Conservation (phyloP, 2,797 vertebrate genomes). For the Gymnopithys bicolor region DNA sequence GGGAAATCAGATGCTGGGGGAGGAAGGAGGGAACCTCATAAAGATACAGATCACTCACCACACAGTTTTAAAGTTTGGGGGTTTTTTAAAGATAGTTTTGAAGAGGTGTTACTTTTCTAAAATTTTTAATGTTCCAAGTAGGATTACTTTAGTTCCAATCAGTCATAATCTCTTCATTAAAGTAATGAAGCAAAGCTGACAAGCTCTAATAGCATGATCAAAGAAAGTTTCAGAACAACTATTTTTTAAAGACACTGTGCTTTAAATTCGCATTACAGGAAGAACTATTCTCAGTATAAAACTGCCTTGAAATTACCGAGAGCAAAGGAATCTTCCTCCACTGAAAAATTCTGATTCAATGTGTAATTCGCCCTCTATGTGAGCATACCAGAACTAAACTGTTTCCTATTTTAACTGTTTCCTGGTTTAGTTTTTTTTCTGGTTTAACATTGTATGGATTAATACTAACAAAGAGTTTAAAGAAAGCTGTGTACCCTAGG, state of each 20-base stretch:
- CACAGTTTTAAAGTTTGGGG: not conserved
- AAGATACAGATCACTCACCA: not conserved
- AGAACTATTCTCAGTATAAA: not conserved
- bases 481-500: not conserved
- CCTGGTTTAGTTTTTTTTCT: not conserved
- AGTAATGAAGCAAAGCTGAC: conserved; percentile 4
- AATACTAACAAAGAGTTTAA: not conserved
- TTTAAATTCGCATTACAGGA: not conserved
- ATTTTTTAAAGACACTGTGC: not conserved
- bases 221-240: not conserved
- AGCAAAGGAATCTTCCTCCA: not conserved
- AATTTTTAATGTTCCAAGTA: not conserved
- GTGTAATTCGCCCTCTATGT: not conserved
- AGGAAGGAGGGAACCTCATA: not conserved
- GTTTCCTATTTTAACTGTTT: not conserved
- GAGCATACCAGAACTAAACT: not conserved
- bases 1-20: not conserved
- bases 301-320: not conserved
- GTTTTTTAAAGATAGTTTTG: not conserved
- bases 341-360: not conserved
- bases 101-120: not conserved
- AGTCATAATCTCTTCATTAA: not conserved
- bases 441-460: not conserved
- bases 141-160: not conserved
- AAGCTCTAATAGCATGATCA: not conserved